Conservation (phyloP, 2,113 vertebrate genomes). For the Prinia subflava region DNA sequence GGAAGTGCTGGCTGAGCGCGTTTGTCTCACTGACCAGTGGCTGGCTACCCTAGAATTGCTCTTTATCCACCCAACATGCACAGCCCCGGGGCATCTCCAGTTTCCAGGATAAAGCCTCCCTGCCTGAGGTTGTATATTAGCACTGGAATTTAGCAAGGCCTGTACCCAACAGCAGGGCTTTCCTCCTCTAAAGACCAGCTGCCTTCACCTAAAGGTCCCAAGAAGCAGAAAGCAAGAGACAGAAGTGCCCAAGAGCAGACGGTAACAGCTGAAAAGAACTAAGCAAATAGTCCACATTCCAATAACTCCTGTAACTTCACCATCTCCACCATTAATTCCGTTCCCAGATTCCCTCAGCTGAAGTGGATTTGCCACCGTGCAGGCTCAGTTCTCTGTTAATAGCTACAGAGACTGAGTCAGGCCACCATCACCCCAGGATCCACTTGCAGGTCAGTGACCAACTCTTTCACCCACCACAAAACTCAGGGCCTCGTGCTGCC, state of each 20-base stretch:
- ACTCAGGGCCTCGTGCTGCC: not conserved
- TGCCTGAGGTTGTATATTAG: not conserved
- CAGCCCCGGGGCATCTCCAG: accelerated
- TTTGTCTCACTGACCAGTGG: not conserved
- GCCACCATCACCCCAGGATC: not conserved
- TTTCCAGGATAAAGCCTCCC: not conserved
- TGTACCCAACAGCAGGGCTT: no score
- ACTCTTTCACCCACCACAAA: not conserved
- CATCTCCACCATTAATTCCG: not conserved
- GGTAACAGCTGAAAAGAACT: not conserved
- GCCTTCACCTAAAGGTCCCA: not conserved
- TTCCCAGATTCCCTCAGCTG: not conserved
- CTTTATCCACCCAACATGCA: not conserved
- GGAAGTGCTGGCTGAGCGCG: accelerated
- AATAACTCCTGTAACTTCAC: not conserved
- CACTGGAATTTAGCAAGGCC: not conserved
- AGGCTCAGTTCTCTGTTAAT: not conserved
- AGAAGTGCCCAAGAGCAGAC: accelerated
- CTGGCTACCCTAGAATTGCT: not conserved
- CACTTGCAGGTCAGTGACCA: not conserved
- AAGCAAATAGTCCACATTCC: not conserved
- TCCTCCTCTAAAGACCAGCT: not conserved
- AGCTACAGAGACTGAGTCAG: not conserved
- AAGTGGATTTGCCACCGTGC: not conserved
- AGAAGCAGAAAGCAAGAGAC: not conserved